Percentiles rank a stretch among this genome's conserved stretches.
These are phyloP conservation scores for Cantharis lateralis DNA, from an alignment of 2,888 invertebrate species.

Conservation along the genomic window DNA sequence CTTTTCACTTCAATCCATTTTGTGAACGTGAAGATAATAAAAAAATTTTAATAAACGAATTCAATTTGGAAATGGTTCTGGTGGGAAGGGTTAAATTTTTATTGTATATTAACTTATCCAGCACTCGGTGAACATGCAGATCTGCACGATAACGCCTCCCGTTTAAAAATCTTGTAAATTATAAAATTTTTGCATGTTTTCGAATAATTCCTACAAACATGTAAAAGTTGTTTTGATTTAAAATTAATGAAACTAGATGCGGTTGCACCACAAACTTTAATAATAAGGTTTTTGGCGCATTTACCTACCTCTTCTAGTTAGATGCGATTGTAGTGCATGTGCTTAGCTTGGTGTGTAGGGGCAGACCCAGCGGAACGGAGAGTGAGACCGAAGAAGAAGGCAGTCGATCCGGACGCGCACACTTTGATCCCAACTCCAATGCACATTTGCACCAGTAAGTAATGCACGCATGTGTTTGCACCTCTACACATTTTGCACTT, in stretches of 20 bases:
- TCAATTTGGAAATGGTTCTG: too few relatives aligned
- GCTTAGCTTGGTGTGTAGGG: conserved; percentile 60
- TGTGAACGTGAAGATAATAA: too few relatives aligned
- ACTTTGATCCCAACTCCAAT: conserved; percentile 53
- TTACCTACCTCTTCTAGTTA: conserved; percentile 16
- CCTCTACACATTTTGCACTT: conserved; percentile 26
- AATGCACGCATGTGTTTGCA: conserved; percentile 25
- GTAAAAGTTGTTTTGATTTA: background rate
- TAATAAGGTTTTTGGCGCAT: background rate
- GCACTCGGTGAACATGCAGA: background rate
- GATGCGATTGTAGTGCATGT: conserved; percentile 54
- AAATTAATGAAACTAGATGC: background rate
- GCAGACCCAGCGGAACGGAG: conserved; percentile 69
- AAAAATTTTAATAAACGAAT: too few relatives aligned
- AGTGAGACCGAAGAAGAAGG: conserved; percentile 78
- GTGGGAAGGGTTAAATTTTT: background rate
- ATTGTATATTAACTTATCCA: background rate
- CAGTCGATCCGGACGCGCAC: conserved; percentile 55
- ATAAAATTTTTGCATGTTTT: conserved; percentile 19
- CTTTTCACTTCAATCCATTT: too few relatives aligned
- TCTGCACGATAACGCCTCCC: background rate
- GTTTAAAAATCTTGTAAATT: background rate
- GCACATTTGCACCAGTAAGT: conserved; percentile 62
- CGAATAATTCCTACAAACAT: background rate
- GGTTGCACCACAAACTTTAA: background rate